These are phyloP conservation scores for Amphipyra tragopoginis DNA, from an alignment of 2,888 invertebrate genomes.

Conservation along the genomic window DNA sequence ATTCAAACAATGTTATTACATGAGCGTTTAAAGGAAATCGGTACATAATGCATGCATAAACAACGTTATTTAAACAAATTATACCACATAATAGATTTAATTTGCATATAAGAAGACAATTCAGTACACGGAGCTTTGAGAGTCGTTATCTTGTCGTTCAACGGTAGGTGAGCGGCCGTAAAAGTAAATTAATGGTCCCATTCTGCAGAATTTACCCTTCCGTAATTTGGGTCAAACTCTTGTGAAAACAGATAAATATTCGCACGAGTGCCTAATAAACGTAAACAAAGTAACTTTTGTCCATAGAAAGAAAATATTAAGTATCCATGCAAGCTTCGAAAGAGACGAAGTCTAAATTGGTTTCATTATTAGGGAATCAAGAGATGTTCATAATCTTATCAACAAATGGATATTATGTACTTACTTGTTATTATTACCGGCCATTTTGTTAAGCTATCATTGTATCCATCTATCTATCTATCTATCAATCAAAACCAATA, in stretches of 20 bases:
- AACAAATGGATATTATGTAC: slow-evolving; percentile 17
- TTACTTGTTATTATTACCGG: slow-evolving; percentile 29
- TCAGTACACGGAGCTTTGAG: slow-evolving; percentile 53
- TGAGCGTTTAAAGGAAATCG: slow-evolving; percentile 24
- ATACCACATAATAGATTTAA: slow-evolving; percentile 49
- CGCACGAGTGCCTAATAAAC: slow-evolving; percentile 56
- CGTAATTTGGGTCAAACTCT: slow-evolving; percentile 73
- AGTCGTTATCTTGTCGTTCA: slow-evolving; percentile 73
- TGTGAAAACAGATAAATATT: slow-evolving; percentile 61
- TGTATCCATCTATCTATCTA: no score
- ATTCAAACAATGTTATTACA: slow-evolving; percentile 34
- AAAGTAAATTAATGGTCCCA: slow-evolving; percentile 73
- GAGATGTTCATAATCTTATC: slow-evolving; percentile 5
- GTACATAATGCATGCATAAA: slow-evolving; percentile 32
- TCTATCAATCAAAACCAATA: slow-evolving; percentile 51
- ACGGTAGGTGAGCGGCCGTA: slow-evolving; percentile 72
- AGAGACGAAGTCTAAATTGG: no score
- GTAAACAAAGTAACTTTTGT: slow-evolving; percentile 32
- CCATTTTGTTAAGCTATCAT: slow-evolving; percentile 53
- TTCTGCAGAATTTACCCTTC: slow-evolving; percentile 60
- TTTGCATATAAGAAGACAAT: slow-evolving; percentile 59
- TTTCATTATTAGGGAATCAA: no score
- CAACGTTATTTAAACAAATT: slow-evolving; percentile 49
- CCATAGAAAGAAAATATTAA: slow-evolving; percentile 5
- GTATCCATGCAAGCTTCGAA: background rate